phyloP scores from a whole-genome alignment of 2,888 invertebrate genomes.

The Rhagium mordax region DNA sequence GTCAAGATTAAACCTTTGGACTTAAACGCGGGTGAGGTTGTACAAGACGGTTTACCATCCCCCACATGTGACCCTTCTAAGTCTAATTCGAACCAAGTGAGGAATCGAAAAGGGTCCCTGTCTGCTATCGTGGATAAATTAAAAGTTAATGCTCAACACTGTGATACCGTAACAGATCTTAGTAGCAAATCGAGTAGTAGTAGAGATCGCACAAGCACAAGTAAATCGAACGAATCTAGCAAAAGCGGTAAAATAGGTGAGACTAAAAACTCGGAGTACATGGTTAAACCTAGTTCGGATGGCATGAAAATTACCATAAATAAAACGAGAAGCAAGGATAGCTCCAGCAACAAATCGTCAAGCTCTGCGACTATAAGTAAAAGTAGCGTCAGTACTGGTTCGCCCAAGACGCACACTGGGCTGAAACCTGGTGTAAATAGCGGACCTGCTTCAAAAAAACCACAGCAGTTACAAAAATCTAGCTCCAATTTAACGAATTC shows the following conservation, averaged over 20 bases:
- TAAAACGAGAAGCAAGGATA: conserved; percentile 85
- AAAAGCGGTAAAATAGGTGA: conserved; percentile 68
- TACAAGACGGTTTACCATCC: conserved; percentile 69
- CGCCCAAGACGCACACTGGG: conserved; percentile 86
- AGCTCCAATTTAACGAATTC: conserved; percentile 39
- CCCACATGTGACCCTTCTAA: conserved; percentile 75
- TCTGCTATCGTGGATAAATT: conserved; percentile 91
- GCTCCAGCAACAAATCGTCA: conserved; percentile 36
- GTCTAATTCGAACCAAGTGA: conserved; percentile 75
- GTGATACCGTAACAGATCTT: conserved; percentile 74
- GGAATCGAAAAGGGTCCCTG: conserved; percentile 83
- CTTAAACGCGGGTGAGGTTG: conserved; percentile 64
- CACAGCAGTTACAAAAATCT: conserved; percentile 73
- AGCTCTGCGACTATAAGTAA: conserved; percentile 45
- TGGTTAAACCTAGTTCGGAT: conserved; percentile 91
- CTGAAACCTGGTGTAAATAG: conserved; percentile 88
- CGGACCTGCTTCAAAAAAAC: conserved; percentile 89
- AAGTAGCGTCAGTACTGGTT: conserved; percentile 72
- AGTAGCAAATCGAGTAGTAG: conserved; percentile 65
- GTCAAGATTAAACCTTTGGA: conserved; percentile 81
- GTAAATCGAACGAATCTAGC: conserved; percentile 59
- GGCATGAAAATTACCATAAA: conserved; percentile 94
- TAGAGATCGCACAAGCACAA: conserved; percentile 60
- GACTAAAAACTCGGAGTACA: conserved; percentile 85
- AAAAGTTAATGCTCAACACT: conserved; percentile 80